phyloP scores from a whole-genome alignment of 2,797 vertebrate species.

The Morelia viridis region DNA sequence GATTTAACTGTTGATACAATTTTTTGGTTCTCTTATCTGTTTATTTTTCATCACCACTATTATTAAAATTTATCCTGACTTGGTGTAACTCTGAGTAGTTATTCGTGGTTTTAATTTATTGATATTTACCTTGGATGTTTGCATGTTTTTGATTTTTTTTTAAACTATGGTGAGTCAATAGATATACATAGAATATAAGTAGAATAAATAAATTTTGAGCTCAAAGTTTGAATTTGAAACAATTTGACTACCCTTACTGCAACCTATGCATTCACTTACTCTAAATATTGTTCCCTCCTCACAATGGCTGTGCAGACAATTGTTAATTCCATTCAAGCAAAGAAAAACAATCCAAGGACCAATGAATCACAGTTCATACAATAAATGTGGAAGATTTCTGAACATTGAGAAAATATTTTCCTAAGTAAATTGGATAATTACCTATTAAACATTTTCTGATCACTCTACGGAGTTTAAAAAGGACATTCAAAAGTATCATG shows the following conservation, averaged over 20 bases:
- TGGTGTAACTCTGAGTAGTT: neutral
- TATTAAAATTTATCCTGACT: neutral
- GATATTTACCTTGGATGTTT: neutral
- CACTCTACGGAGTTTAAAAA: neutral
- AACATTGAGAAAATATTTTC: neutral
- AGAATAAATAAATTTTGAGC: neutral
- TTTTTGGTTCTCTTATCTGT: neutral
- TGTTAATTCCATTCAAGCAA: neutral
- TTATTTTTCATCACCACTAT: neutral
- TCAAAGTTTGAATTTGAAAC: neutral
- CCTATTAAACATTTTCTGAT: neutral
- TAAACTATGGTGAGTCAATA: neutral
- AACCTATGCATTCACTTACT: neutral
- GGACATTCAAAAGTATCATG: neutral
- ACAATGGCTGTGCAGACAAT: neutral
- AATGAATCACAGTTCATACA: neutral
- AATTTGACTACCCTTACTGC: neutral
- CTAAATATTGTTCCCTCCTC: neutral
- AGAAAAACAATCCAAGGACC: neutral
- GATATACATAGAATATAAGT: neutral
- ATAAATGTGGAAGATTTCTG: neutral
- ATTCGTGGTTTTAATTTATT: neutral
- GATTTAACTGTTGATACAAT: neutral
- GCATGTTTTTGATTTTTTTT: neutral
- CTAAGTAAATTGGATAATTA: neutral